Conservation (phyloP, 1,140 invertebrate species). For the Zophobas morio region DNA sequence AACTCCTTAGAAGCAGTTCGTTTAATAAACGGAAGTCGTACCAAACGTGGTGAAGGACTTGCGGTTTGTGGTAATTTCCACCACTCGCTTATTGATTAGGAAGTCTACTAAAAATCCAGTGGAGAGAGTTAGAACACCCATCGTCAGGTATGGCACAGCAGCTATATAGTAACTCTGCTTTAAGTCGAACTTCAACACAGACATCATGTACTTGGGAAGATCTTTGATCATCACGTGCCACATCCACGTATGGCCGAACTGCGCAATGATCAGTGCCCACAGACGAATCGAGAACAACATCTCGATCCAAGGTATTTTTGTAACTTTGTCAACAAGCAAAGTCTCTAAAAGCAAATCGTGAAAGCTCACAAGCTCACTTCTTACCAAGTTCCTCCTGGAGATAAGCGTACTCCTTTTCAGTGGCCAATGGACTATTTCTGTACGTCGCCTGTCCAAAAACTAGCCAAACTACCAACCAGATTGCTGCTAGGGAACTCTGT, state of each 20-base stretch:
- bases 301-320: constrained; percentile 75
- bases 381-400: neutral
- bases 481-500: constrained; percentile 81
- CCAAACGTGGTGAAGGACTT: constrained; percentile 6
- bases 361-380: neutral
- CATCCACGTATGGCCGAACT: constrained; percentile 93
- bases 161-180: neutral
- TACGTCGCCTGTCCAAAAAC: neutral
- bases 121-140: neutral
- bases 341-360: neutral
- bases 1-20: neutral
- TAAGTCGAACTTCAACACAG: constrained; percentile 85
- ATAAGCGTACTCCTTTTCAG: constrained; percentile 55
- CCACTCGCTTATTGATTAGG: neutral
- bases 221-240: constrained; percentile 95
- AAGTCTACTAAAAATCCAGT: neutral
- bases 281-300: constrained; percentile 83
- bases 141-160: neutral
- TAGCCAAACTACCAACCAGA: constrained; percentile 81
- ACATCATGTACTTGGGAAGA: constrained; percentile 93
- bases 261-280: constrained; percentile 81
- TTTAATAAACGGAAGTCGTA: neutral
- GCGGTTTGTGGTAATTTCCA: neutral
- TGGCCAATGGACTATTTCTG: constrained; percentile 84
- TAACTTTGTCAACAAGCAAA: constrained; percentile 47